Percentiles rank a stretch among this genome's conserved stretches.
Evolutionary conservation across 2,888 invertebrate genomes (phyloP).

Genomic region (Phalera bucephala): DNA sequence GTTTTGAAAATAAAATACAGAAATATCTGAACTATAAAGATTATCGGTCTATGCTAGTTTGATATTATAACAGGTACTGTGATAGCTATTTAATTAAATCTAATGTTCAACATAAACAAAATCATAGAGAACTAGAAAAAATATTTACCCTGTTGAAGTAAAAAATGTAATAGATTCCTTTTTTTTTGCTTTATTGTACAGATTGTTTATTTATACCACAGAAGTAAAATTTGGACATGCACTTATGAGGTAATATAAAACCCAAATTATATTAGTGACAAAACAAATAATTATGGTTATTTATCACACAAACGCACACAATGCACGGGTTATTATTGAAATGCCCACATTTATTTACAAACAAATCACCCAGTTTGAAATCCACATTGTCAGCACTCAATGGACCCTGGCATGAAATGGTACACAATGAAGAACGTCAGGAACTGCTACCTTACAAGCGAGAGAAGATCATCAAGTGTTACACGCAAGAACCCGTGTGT

Average conservation of each 20-base stretch:
- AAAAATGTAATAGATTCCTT: no score
- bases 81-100: no score
- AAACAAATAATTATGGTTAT: constrained; percentile 44
- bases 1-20: background rate
- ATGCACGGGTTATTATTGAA: constrained; percentile 26
- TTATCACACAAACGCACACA: constrained; percentile 39
- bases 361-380: constrained; percentile 23
- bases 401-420: constrained; percentile 57
- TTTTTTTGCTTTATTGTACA: no score
- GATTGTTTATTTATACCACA: background rate
- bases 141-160: no score
- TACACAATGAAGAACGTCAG: constrained; percentile 26
- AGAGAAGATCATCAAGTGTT: constrained; percentile 8
- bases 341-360: constrained; percentile 37
- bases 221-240: constrained; percentile 35
- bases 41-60: no score
- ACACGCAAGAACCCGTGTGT: constrained; percentile 19
- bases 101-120: no score
- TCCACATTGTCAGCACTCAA: constrained; percentile 27
- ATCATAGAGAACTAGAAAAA: no score
- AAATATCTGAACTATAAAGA: no score
- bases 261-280: constrained; percentile 55
- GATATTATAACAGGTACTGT: no score
- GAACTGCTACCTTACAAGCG: constrained; percentile 35
- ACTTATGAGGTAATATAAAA: constrained; percentile 31